phyloP scores from a whole-genome alignment of 2,888 invertebrate species.

The Drosophila longiperda region DNA sequence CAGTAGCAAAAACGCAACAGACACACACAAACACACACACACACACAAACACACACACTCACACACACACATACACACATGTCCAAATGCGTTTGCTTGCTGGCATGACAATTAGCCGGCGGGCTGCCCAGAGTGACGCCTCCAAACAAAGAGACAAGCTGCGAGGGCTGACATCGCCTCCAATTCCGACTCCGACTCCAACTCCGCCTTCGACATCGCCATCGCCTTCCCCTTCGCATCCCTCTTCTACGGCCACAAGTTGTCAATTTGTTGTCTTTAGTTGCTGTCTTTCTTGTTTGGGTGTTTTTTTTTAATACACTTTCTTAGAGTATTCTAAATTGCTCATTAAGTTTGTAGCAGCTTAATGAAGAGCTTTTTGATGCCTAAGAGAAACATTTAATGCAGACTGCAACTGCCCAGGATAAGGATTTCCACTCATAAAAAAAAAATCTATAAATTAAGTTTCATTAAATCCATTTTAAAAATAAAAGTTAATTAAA shows the following conservation, averaged over 20 bases:
- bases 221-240: not conserved
- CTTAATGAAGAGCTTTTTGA: not conserved
- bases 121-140: slow-evolving; percentile 70
- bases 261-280: slow-evolving; percentile 55
- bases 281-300: slow-evolving; percentile 28
- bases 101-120: slow-evolving; percentile 77
- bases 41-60: slow-evolving; percentile 16
- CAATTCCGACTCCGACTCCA: slow-evolving; percentile 8
- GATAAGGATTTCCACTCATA: not conserved
- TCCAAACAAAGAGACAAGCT: slow-evolving; percentile 67
- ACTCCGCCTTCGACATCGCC: not conserved
- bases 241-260: slow-evolving; percentile 41
- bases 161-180: slow-evolving; percentile 11
- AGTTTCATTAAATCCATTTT: not conserved
- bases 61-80: not conserved
- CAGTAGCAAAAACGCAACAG: slow-evolving; percentile 62
- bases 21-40: slow-evolving; percentile 17
- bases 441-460: not conserved
- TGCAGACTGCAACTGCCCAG: not conserved
- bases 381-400: not conserved
- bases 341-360: slow-evolving; percentile 3
- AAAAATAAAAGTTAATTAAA: not conserved
- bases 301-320: slow-evolving; percentile 5
- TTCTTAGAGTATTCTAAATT: not conserved
- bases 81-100: slow-evolving; percentile 69